These are phyloP conservation scores for Hypotaenidia okinawae DNA, from an alignment of 2,797 vertebrate species.

Conservation along the genomic window DNA sequence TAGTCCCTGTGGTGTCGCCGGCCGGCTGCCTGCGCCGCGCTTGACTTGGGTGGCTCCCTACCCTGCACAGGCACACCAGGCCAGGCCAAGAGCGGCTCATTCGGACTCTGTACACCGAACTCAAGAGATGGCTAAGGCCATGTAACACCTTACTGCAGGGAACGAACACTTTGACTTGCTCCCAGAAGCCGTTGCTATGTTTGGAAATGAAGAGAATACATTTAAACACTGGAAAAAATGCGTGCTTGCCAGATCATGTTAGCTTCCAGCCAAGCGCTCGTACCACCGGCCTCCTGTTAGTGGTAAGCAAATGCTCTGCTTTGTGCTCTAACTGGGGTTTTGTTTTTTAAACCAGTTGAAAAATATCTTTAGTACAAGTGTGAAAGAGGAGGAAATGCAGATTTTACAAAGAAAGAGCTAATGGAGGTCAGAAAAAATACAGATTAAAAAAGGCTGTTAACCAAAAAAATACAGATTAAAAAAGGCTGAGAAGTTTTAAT, in stretches of 20 bases:
- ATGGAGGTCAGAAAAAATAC: too few species aligned
- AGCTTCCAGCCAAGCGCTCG: background rate
- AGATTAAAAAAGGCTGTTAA: too few species aligned
- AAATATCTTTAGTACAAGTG: background rate
- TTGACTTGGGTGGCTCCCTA: background rate
- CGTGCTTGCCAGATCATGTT: background rate
- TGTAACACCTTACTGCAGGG: background rate
- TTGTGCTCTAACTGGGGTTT: background rate
- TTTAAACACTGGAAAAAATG: background rate
- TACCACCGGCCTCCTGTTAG: background rate
- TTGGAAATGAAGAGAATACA: background rate
- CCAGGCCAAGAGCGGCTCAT: background rate
- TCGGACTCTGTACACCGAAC: background rate
- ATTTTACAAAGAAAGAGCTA: background rate
- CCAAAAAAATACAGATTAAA: background rate
- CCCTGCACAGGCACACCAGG: background rate
- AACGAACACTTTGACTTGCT: background rate
- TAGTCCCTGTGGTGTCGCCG: background rate
- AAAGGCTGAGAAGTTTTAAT: background rate
- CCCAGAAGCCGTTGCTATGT: background rate
- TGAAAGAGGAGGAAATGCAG: background rate
- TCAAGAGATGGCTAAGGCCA: accelerated
- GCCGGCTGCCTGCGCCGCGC: background rate
- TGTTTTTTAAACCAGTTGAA: background rate
- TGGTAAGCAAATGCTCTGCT: background rate